Evolutionary conservation across 2,797 vertebrate species (phyloP), one percentile per base, ranked within the genome.

Genomic region (Todus mexicanus): DNA sequence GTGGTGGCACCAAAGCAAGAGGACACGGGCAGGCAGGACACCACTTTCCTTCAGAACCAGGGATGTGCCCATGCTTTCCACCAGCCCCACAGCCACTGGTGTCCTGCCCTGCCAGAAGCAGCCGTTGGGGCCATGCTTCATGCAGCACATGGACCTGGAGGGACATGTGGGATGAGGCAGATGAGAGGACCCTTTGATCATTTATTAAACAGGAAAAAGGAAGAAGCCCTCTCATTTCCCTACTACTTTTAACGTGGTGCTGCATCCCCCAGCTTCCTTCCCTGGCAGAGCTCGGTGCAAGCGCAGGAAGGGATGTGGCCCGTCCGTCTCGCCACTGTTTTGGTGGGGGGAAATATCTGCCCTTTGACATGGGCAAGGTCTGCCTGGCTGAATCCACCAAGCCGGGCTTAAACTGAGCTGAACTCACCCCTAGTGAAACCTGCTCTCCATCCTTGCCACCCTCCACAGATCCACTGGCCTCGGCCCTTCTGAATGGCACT

Each of bases 201-300:
- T 27, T 60, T n/a, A 33, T 77, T 23, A 9, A 63, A 38, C 8
- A n/a, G 43, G 51, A 84, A 65, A 69, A 88, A 61, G 31, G 84
- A 92, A 65, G 59, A 47, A 40, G 29, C 11, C 4, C 26, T 76
- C 87, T 79, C 16, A 33, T 73, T 89, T 91, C 78, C 68, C 38
- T 61, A 1, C 57, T 83, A 42, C 75, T 84, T 89, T 65, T 65
- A 57, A 21, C 47, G 19, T 9, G 0, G 21, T 1, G 5, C 47
- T 14, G 19, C 68, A 69, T 61, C 45, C 51, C 42, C 57, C 53
- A 59, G 17, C 40, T 70, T 89, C 79, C 83, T 85, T 70, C 27
- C 10, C 13, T 0, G 0, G n/a, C 1, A 1, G 63, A 60, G 37
- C 31, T 4, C 0, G 0, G 38, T 1, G 0, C 0, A 8, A 75